Evolutionary conservation across 2,888 invertebrate genomes (phyloP).

Genomic region (Drosophila subquinaria): DNA sequence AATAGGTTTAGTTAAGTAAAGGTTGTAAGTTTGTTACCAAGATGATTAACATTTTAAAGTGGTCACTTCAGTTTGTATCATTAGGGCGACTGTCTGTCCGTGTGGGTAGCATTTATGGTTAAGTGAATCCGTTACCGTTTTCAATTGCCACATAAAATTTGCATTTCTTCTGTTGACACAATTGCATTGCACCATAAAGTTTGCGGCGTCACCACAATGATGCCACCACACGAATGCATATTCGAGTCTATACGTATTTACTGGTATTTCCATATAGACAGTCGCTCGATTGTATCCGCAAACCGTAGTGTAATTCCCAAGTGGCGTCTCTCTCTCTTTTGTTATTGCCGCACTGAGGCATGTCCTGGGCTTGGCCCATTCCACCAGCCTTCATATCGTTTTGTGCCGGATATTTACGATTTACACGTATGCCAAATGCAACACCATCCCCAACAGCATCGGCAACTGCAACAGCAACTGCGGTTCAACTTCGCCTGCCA

Average conservation of each 20-base stretch:
- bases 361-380: slow-evolving; percentile 17
- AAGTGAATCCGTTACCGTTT: slow-evolving; percentile 42
- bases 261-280: slow-evolving; percentile 22
- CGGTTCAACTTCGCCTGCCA: slow-evolving; percentile 1
- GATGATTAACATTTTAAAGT: background rate
- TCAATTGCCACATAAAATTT: slow-evolving; percentile 45
- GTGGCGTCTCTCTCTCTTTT: slow-evolving; percentile 38
- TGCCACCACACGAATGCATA: background rate
- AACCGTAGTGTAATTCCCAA: slow-evolving; percentile 26
- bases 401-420: slow-evolving; percentile 78
- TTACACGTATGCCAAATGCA: slow-evolving; percentile 80
- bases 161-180: slow-evolving; percentile 55
- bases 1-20: background rate
- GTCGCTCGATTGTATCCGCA: slow-evolving; percentile 24
- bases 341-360: slow-evolving; percentile 49
- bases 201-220: slow-evolving; percentile 29
- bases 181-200: slow-evolving; percentile 47
- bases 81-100: slow-evolving; percentile 1
- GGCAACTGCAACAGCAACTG: slow-evolving; percentile 33
- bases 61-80: background rate
- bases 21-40: background rate
- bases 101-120: slow-evolving; percentile 34
- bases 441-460: slow-evolving; percentile 47
- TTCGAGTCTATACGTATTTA: background rate
- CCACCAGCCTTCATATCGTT: slow-evolving; percentile 57